Evolutionary conservation across 2,113 vertebrate genomes (phyloP).

Genomic region (Phaethon lepturus): DNA sequence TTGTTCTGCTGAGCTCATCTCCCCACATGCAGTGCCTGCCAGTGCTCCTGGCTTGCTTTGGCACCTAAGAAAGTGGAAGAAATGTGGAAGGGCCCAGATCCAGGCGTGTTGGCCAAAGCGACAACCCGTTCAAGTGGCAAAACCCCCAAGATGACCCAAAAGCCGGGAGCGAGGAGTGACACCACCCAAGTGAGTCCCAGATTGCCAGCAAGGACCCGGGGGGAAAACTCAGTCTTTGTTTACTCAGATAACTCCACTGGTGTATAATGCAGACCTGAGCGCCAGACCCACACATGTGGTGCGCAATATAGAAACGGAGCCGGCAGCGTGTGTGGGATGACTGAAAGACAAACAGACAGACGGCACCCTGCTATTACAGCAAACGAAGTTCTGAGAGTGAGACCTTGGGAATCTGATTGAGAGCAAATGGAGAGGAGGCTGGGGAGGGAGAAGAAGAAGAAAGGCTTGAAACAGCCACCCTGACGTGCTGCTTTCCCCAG

Average conservation of each 20-base stretch:
- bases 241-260: neutral
- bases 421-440: neutral
- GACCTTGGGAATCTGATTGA: neutral
- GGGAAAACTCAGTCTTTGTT: neutral
- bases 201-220: neutral
- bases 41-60: neutral
- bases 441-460: neutral
- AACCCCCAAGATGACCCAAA: neutral
- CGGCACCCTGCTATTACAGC: neutral
- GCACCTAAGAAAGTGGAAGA: neutral
- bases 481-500: neutral
- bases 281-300: neutral
- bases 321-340: neutral
- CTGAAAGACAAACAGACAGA: neutral
- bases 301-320: neutral
- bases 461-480: neutral
- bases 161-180: neutral
- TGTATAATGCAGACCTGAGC: neutral
- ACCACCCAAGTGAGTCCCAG: neutral
- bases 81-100: neutral
- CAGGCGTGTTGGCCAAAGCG: rapidly evolving
- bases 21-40: neutral
- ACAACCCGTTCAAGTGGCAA: rapidly evolving
- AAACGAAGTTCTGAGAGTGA: neutral
- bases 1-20: neutral